Evolutionary conservation across 2,888 invertebrate species (phyloP), one percentile per base, ranked within the genome.

Genomic region (Exocentrus adspersus): DNA sequence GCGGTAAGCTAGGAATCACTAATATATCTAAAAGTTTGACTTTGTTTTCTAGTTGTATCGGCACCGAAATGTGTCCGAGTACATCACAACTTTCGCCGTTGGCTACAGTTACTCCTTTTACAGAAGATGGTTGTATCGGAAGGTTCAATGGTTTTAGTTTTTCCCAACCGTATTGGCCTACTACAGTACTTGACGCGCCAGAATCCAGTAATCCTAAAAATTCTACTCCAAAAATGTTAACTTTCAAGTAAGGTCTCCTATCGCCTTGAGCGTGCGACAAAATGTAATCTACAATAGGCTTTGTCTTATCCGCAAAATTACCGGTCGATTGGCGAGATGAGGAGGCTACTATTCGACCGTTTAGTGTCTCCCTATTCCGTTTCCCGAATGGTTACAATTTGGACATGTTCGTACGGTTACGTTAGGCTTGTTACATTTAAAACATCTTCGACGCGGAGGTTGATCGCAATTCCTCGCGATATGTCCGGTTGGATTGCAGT

Each of bases 321-420:
- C 30, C 28, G 50, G 14, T 28, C 16, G 10, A 9, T 7, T 12
- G 7, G 0, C 3, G 12, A n/a, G 21, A 6, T 12, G 14, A 2
- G 14, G 28, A 48, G 28, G 16, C 48, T 9, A 1, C 48, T 21
- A 48, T 14, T 12, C 28, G 28, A 48, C 48, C 28, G 10, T 14
- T 24, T 48, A 48, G 28, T 24, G 14, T 24, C 24, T 48, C 48
- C 14, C 6, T 14, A 0, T 20, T n/a, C 12, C 28, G 48, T 48
- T 48, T 48, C 21, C 45, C 21, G 24, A 30, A 21, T 52, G n/a
- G 17, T 20, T 59, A 37, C 42, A 65, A 7, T 63, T 42, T 4
- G 54, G 62, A 32, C 63, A 68, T n/a, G 62, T 68, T 20, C 52
- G 60, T 7, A 60, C 32, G 1, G 62, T 68, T 54, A 45, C 52